Conservation (phyloP, 2,797 vertebrate species). For the Acanthiza pusilla region DNA sequence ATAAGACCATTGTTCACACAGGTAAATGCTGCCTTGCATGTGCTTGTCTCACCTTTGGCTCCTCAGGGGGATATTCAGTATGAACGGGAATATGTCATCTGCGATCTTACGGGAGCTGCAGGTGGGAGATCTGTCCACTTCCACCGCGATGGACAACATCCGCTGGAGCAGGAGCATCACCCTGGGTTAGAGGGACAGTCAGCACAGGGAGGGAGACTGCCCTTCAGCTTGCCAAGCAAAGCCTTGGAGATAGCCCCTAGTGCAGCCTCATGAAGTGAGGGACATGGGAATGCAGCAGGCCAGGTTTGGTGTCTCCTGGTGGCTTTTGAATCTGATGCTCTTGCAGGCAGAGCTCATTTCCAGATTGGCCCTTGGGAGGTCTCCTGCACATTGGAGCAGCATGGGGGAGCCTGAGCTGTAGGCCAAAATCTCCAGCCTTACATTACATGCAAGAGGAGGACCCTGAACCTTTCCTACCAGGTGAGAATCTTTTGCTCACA, state of each 20-base stretch:
- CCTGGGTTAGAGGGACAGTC: conserved; percentile 56
- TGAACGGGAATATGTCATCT: conserved; percentile 79
- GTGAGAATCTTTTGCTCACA: background rate
- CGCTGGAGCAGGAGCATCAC: conserved; percentile 83
- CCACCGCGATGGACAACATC: conserved; percentile 89
- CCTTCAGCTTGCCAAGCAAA: background rate
- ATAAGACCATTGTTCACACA: background rate
- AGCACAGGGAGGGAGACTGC: background rate
- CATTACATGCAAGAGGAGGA: background rate
- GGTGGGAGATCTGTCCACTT: conserved; percentile 87
- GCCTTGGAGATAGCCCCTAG: background rate
- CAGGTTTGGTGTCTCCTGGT: background rate
- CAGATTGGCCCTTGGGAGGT: background rate
- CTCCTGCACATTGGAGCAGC: background rate
- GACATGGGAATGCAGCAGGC: accelerated
- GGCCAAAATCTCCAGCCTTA: background rate
- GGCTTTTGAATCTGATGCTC: background rate
- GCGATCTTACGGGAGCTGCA: conserved; percentile 86
- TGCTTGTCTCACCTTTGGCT: conserved; percentile 75
- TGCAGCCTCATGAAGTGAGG: background rate
- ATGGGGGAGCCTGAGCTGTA: background rate
- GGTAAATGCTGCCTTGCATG: background rate
- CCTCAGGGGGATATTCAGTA: conserved; percentile 76
- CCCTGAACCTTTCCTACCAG: background rate
- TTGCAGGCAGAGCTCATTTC: background rate